Evolutionary conservation across 2,113 vertebrate species (phyloP), one percentile per base, ranked within the genome.

Genomic region (Mugil cephalus): DNA sequence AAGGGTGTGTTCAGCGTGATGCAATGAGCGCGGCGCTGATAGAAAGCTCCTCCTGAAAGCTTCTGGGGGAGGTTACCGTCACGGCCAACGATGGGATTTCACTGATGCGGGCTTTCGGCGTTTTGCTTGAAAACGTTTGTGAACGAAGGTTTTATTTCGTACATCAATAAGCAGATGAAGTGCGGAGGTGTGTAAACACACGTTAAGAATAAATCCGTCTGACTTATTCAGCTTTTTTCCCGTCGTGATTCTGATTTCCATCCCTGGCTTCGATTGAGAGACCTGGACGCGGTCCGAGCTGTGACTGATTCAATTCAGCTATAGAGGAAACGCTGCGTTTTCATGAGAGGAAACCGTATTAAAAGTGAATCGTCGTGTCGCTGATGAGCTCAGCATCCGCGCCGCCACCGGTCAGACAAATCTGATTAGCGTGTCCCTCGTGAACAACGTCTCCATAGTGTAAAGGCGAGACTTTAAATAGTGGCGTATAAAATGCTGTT

Each of bases 1-100:
- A 7, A 72, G 56, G 65, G 55, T 58, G 69, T 68, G 58, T 0
- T 67, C 51, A 15, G 6, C 4, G 30, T 78, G 77, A 78, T 74
- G 59, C 48, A 83, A 72, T n/a, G 18, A 17, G 24, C 30, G 55
- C n/a, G 48, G 43, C 4, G 3, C 17, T 38, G 67, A 67, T n/a
- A 10, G 17, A 70, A 21, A 24, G 30, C 43, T 40, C n/a, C 30
- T 63, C 61, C 40, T 12, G 9, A 48, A 48, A 59, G 61, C 34
- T 18, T 24, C 3, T 19, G 46, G 35, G 19, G 6, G 40, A 24
- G 30, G 43, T 43, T 42, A 62, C 35, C 35, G 48, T 11, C 51
- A 5, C 42, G 15, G 38, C 40, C 7, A 21, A 24, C 45, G 12
- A n/a, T 8, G 12, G 14, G 6, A 17, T 62, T 53, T 54, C 58